Percentiles rank a stretch among this genome's conserved stretches.
These are phyloP conservation scores for Lasioglossum figueresi DNA, from an alignment of 2,888 invertebrate genomes.

Conservation along the genomic window DNA sequence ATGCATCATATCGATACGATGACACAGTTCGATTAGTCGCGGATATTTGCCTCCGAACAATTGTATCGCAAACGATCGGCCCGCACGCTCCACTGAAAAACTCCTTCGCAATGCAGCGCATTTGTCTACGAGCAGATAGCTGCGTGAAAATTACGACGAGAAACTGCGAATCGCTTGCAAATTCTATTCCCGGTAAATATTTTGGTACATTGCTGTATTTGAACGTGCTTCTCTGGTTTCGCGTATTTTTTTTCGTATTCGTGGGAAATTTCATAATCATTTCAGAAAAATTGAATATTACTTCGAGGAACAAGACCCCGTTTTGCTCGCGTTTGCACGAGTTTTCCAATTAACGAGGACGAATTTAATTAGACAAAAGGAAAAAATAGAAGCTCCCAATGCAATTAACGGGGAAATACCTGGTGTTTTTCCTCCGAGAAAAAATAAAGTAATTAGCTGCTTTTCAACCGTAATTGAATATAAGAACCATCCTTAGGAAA, in stretches of 20 bases:
- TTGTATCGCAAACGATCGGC: slow-evolving; percentile 63
- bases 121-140: slow-evolving; percentile 28
- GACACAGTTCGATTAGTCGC: slow-evolving; percentile 75
- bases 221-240: neutral
- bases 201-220: neutral
- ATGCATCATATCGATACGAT: slow-evolving; percentile 54
- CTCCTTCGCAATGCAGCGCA: slow-evolving; percentile 42
- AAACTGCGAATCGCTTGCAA: neutral
- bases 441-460: neutral
- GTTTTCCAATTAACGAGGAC: neutral
- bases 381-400: neutral
- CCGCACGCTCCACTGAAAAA: slow-evolving; percentile 57
- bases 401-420: neutral
- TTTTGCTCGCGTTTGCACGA: neutral
- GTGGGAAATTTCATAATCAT: neutral
- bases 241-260: neutral
- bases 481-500: neutral
- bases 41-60: slow-evolving; percentile 74
- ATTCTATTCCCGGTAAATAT: neutral
- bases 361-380: neutral
- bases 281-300: neutral
- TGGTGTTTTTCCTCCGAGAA: neutral
- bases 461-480: neutral
- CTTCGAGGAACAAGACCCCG: neutral
- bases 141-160: neutral